Percentiles rank a stretch among this genome's conserved stretches.
phyloP scores from a whole-genome alignment of 2,888 invertebrate species.

The Chesias legatella region DNA sequence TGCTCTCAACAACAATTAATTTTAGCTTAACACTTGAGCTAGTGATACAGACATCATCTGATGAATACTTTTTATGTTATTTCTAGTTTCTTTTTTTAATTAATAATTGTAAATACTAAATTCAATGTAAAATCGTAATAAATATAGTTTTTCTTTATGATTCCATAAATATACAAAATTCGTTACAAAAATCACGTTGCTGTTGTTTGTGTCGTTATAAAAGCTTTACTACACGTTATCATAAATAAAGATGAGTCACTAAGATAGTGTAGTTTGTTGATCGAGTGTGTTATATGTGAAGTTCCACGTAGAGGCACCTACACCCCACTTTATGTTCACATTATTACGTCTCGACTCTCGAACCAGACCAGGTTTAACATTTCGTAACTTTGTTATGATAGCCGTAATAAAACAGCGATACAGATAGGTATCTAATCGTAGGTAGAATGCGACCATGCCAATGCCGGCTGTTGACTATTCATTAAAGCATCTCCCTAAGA shows the following conservation, averaged over 20 bases:
- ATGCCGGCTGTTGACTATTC: constrained; percentile 69
- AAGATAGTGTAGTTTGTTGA: too few relatives aligned
- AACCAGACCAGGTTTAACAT: constrained; percentile 23
- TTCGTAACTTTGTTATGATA: constrained; percentile 30
- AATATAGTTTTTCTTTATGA: too few relatives aligned
- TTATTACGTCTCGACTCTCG: constrained; percentile 11
- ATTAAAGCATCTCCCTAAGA: constrained; percentile 69
- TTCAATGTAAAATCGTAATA: too few relatives aligned
- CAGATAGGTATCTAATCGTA: constrained; percentile 15
- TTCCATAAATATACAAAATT: too few relatives aligned
- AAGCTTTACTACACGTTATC: constrained; percentile 6
- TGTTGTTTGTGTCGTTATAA: constrained; percentile 19
- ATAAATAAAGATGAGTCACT: constrained; percentile 1
- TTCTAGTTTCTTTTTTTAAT: too few relatives aligned
- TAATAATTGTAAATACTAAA: too few relatives aligned
- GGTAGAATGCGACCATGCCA: constrained; percentile 47
- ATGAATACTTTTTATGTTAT: too few relatives aligned
- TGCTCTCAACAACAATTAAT: constrained; percentile 43
- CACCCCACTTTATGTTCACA: constrained; percentile 10
- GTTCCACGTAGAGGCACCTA: constrained; percentile 11
- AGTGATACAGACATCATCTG: constrained; percentile 24
- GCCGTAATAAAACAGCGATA: constrained; percentile 53
- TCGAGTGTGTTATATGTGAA: not conserved
- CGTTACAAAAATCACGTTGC: too few relatives aligned
- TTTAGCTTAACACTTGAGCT: constrained; percentile 40